Evolutionary conservation across 2,797 vertebrate genomes (phyloP).

Genomic region (Sylvilagus floridanus): DNA sequence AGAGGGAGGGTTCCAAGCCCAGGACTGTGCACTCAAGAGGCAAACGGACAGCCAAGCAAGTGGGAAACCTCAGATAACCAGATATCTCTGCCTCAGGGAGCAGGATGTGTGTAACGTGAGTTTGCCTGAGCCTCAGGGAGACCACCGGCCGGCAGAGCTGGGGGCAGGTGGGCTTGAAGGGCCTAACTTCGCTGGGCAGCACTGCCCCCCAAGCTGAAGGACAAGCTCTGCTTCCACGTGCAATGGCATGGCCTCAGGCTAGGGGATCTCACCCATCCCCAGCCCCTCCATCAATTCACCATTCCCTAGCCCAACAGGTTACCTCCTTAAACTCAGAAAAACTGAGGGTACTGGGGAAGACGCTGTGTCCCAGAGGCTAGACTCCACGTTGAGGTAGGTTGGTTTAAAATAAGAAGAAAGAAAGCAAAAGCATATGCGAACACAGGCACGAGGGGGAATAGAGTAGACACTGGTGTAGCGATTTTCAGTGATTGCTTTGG

Average conservation of each 20-base stretch:
- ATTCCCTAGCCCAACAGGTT: conserved; percentile 61
- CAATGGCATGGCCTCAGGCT: conserved; percentile 69
- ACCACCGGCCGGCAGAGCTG: conserved; percentile 68
- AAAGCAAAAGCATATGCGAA: no score
- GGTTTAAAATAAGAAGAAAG: no score
- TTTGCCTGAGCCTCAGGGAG: conserved; percentile 55
- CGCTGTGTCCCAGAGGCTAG: no score
- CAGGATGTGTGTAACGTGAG: conserved; percentile 75
- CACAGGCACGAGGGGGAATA: no score
- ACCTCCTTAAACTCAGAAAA: no score
- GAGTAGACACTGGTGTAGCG: no score
- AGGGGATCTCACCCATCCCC: not conserved
- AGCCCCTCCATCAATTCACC: conserved; percentile 39
- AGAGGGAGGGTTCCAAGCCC: conserved; percentile 78
- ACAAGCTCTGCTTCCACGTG: conserved; percentile 63
- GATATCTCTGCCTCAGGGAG: conserved; percentile 82
- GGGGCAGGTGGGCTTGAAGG: conserved; percentile 58
- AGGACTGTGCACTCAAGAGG: conserved; percentile 69
- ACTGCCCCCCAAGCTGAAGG: conserved; percentile 63
- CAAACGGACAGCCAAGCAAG: conserved; percentile 72
- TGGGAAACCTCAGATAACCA: conserved; percentile 78
- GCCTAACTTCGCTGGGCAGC: conserved; percentile 67
- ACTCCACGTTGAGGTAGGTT: no score
- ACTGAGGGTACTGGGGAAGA: no score
- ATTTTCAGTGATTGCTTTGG: no score